Conservation (phyloP, 1,140 invertebrate species). For the Cydia fagiglandana region DNA sequence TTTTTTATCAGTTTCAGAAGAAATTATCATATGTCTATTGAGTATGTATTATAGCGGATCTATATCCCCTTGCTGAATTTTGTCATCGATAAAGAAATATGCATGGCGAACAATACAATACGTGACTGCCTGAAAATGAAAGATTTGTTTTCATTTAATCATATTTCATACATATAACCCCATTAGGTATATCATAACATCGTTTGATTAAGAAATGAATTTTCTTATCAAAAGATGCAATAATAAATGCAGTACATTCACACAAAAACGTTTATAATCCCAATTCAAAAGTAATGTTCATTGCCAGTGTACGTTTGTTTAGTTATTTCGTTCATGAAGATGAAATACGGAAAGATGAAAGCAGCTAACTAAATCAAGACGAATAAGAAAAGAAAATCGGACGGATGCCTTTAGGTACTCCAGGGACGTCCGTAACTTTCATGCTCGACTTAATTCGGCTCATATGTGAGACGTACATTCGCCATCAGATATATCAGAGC, state of each 20-base stretch:
- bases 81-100: too few species aligned
- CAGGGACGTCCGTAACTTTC: conserved; percentile 6
- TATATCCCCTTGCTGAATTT: too few species aligned
- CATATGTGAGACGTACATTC: conserved; percentile 11
- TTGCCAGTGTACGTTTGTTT: conserved; percentile 5
- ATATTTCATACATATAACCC: too few species aligned
- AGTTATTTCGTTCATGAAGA: conserved; percentile 16
- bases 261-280: background rate
- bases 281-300: background rate
- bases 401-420: background rate
- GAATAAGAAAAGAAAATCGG: conserved; percentile 30
- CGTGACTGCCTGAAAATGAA: too few species aligned
- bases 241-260: background rate
- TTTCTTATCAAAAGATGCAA: background rate
- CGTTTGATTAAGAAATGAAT: too few species aligned
- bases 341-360: conserved; percentile 22
- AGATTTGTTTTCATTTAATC: too few species aligned
- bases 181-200: too few species aligned
- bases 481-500: too few species aligned
- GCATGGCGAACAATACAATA: too few species aligned
- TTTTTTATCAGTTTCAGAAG: too few species aligned
- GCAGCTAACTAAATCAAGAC: conserved; percentile 29
- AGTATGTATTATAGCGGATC: too few species aligned
- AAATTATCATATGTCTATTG: too few species aligned
- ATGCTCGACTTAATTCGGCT: conserved; percentile 20